Base-by-base conservation (phyloP, 2,888 invertebrate species). In the Pterobdella sp. region DNA sequence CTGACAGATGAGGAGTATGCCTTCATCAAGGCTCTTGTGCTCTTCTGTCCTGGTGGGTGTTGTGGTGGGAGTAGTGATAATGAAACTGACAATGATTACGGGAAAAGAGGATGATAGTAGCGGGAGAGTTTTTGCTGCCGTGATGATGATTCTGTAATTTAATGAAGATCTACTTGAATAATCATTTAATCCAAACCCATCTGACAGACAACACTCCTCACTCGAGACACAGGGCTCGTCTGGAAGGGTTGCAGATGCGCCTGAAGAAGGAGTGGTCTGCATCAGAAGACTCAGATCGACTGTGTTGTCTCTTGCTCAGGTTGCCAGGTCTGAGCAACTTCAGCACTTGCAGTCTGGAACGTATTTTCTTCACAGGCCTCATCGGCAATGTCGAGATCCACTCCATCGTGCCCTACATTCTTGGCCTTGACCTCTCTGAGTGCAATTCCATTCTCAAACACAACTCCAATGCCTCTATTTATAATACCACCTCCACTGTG, bases 341-440 rank as follows among this genome's bases (percentile, higher is more conserved):
- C 73, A 79, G 79, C 37, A 88, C 95, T 67, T 93, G 93, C 85
- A 92, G 94, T 85, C 88, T 92, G 83, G 95, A 96, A 85, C 93
- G 94, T 85, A 87, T 95, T 76, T 95, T 93, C 87, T 94, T 92
- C 87, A 93, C 92, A 85, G 90, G 92, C 81, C 88, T 95, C 75
- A 90, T 94, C 79, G 91, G 92, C 65, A 93, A 94, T 83, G 91
- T 96, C 79, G 92, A 93, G 85, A 94, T 97, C 75, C 94, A 96
- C 81, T 92, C 91, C 81, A 91, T 96, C 78, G 91, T 97, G 84
- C 95, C 95, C 36, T 93, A 86, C 80, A 90, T 97, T 81, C 87
- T 97, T 78, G 90, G 88, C 76, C 87, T 87, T 86, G 87, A 84
- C 75, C 81, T 82, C 0, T 80, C 81, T 0, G 82, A 83, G 75